Percentiles rank a stretch among this genome's conserved stretches.
Evolutionary conservation across 2,113 vertebrate species (phyloP).

Genomic region (Electrona antarctica): DNA sequence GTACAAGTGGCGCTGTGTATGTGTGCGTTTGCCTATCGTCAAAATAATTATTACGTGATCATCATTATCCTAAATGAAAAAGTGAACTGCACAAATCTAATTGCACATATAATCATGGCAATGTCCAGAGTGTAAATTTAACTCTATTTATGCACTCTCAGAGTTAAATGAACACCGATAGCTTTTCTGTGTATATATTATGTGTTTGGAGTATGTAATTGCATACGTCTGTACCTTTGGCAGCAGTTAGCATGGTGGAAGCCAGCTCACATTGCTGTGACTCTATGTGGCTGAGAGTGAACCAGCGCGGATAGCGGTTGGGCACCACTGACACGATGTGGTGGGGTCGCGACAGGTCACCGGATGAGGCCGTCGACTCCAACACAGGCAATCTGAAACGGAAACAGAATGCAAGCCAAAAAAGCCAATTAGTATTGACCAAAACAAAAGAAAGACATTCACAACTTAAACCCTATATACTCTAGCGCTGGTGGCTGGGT

Average conservation of each 20-base stretch:
- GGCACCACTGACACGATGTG: constrained; percentile 98
- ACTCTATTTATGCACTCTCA: too few species aligned
- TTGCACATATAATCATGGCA: too few species aligned
- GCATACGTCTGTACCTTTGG: constrained; percentile 83
- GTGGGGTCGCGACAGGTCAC: constrained; percentile 93
- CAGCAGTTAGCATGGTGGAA: constrained; percentile 93
- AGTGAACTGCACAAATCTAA: background rate
- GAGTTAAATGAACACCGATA: too few species aligned
- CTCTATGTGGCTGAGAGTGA: constrained; percentile 94
- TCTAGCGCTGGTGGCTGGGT: too few species aligned
- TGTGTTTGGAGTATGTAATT: background rate
- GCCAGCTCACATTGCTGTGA: constrained; percentile 95
- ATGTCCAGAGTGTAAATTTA: too few species aligned
- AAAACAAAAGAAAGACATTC: too few species aligned
- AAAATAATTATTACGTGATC: background rate
- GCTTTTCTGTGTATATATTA: background rate
- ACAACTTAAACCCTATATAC: too few species aligned
- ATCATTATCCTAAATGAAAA: background rate
- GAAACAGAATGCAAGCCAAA: background rate
- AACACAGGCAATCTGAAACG: constrained; percentile 90
- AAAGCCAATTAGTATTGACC: background rate
- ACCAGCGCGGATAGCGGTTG: constrained; percentile 97
- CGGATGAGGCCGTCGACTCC: constrained; percentile 92
- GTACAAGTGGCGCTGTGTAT: background rate
- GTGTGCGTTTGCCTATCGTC: background rate